These are phyloP conservation scores for Coelinius sp. DNA, from an alignment of 2,888 invertebrate genomes.

Conservation along the genomic window DNA sequence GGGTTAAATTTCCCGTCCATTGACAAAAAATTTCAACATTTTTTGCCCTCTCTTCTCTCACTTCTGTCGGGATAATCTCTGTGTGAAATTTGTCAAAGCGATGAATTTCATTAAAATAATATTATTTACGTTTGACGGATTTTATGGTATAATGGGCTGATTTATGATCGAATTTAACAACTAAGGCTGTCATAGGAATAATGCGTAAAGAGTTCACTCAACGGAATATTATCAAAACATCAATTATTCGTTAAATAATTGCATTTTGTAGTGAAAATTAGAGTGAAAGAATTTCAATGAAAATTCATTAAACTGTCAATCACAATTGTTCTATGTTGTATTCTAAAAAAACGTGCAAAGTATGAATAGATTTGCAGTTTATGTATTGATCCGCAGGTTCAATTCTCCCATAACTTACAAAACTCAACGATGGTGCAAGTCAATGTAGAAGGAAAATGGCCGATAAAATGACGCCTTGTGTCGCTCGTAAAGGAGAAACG, in stretches of 20 bases:
- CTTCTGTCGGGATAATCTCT: background rate
- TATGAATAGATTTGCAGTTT: background rate
- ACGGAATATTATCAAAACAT: background rate
- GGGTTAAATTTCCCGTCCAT: background rate
- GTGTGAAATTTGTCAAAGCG: slow-evolving; percentile 19
- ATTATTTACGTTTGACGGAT: slow-evolving; percentile 22
- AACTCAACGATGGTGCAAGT: slow-evolving; percentile 21
- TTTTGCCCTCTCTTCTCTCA: background rate
- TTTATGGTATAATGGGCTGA: slow-evolving; percentile 5
- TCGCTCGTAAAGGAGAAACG: slow-evolving; percentile 34
- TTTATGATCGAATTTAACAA: slow-evolving; percentile 4
- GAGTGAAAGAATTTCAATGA: background rate
- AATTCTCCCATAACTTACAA: background rate
- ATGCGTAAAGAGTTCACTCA: background rate
- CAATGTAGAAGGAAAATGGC: slow-evolving; percentile 18
- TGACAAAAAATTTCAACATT: background rate
- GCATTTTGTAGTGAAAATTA: background rate
- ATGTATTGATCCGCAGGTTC: background rate
- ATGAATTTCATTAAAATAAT: slow-evolving; percentile 14
- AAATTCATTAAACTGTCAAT: background rate
- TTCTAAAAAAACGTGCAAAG: slow-evolving; percentile 1
- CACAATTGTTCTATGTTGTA: background rate
- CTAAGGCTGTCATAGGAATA: background rate
- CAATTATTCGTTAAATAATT: background rate
- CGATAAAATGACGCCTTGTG: slow-evolving; percentile 36